Evolutionary conservation across 2,888 invertebrate genomes (phyloP), one percentile per base, ranked within the genome.

Genomic region (Halictus quadricinctus): DNA sequence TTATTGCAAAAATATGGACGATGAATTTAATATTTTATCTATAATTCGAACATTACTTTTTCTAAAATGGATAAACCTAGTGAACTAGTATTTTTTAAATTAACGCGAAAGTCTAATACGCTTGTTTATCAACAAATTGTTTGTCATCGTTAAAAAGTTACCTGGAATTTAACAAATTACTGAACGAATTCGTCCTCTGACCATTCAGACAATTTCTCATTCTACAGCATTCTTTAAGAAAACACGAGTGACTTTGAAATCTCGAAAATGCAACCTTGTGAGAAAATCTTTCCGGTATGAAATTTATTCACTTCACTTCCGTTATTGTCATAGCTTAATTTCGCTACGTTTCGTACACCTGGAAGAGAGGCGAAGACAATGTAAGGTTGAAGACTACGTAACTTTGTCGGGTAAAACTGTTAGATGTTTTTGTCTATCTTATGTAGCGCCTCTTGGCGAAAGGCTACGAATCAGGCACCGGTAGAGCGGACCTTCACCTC

Each of bases 401-500:
- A 43, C n/a, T 70, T 12, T 48, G 18, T 64, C 21, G 29, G 29
- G 46, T 43, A 12, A 29, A 48, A 64, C 46, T 18, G 50, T 64
- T 43, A 6, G 43, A 70, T n/a, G 43, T 13, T 46, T 43, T 46
- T 48, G 64, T 64, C 6, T 29, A 29, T 29, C 29, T 43, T 7
- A 29, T 48, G 76, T 43, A 64, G 46, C 25, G 8, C 41, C 18
- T 75, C 60, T 25, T 25, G 60, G 75, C 76, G 76, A 46, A 64
- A 76, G 76, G 29, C 76, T 76, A 13, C 64, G 76, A 29, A 29
- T 64, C 64, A 76, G 58, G 21, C 43, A 46, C 5, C 43, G 15
- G 43, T 29, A 64, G n/a, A 46, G 36, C 76, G 60, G 64, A 76
- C 76, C 76, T 78, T 72, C 48, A 46, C 46, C 48, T 81, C 72